Conservation (phyloP, 2,888 invertebrate species). For the Cynaeus angustus region DNA sequence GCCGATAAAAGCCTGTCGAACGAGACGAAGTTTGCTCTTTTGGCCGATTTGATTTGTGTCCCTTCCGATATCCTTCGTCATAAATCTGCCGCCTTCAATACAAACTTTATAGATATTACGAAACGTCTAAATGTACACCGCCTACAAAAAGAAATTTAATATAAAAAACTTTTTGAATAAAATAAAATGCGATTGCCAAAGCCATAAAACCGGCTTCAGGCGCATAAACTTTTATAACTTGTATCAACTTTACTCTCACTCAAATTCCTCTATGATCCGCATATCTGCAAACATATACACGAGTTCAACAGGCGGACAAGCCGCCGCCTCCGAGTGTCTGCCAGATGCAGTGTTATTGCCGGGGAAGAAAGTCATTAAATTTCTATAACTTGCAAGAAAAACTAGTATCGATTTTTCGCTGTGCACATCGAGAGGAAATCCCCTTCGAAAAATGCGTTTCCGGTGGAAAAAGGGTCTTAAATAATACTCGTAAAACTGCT, state of each 20-base stretch:
- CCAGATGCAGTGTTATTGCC: background rate
- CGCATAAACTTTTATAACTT: conserved; percentile 52
- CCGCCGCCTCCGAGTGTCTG: conserved; percentile 24
- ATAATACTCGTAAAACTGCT: conserved; percentile 25
- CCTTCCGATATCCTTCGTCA: conserved; percentile 38
- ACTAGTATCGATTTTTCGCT: too few species aligned
- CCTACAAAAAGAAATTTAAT: conserved; percentile 53
- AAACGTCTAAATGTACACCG: conserved; percentile 46
- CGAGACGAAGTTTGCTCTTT: conserved; percentile 31
- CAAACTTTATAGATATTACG: conserved; percentile 49
- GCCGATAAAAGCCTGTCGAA: conserved; percentile 28
- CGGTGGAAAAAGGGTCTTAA: background rate
- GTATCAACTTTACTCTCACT: conserved; percentile 49
- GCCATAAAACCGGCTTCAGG: conserved; percentile 46
- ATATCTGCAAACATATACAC: conserved; percentile 47
- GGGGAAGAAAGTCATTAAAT: background rate
- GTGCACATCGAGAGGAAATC: too few species aligned
- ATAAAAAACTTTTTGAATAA: conserved; percentile 53
- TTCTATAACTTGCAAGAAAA: background rate
- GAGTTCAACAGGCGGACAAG: conserved; percentile 50
- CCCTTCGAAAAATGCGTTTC: background rate
- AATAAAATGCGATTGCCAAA: conserved; percentile 51
- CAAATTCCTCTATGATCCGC: conserved; percentile 50
- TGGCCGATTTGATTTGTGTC: conserved; percentile 48
- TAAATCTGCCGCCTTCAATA: conserved; percentile 35